Base-by-base conservation (phyloP, 2,888 invertebrate genomes). In the Pammene fasciana region DNA sequence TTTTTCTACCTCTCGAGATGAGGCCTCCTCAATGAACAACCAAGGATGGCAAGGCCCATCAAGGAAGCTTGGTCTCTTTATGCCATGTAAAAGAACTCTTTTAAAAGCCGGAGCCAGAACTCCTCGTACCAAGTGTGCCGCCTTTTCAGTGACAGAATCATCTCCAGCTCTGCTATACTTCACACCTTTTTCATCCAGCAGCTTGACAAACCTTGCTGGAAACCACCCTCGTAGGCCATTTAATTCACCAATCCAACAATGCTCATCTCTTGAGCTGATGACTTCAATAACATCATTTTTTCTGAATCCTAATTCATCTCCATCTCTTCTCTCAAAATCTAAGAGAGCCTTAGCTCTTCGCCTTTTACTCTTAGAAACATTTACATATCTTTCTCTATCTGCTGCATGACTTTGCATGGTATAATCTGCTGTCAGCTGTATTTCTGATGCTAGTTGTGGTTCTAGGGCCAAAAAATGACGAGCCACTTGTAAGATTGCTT, bases 251-350 rank as follows among this genome's bases (percentile, higher is more conserved):
- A 99, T 96, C 99, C 99, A 99, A 86, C 99, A 99, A 85, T 99
- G 99, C 83, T 99, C 99, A 92, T 99, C 99, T 86, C 98, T 97
- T 84, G 98, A 98, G 82, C 98, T 99, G 36, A 99, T 96, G 55
- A 99, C 97, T 64, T 98, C 99, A 67, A 99, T 99, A 48, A 99
- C 97, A 88, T 99, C 99, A 93, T 99, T 99, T 88, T 98, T 99
- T 65, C 99, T 94, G 88, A 99, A 99, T 9, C 99, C 99, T 66
- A 99, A 90, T 88, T 99, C 99, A 92, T 99, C 99, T 76, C 99
- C 99, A 89, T 99, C 99, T 83, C 98, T 97, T 74, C 99, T 94
- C 88, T 99, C 99, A 93, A 99, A 99, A 92, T 99, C 99, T 78
- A 99, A 93, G 72, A 99, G 91, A 1, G 99, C 99, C 89, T 99